phyloP scores from a whole-genome alignment of 2,888 invertebrate genomes.

The Coleophora deauratella region DNA sequence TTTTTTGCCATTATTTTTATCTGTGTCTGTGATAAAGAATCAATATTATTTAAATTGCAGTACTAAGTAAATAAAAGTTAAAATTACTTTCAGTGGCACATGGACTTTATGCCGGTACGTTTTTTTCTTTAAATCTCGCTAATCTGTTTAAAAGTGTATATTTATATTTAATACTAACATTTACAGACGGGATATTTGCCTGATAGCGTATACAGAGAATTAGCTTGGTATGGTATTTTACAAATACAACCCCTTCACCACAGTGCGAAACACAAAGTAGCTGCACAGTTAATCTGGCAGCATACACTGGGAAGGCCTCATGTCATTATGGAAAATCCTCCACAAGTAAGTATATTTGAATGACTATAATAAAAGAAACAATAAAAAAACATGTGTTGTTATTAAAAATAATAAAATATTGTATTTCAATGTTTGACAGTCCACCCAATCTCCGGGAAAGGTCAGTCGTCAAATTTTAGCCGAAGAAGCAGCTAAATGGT shows the following conservation, averaged over 20 bases:
- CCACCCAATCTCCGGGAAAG: slow-evolving; percentile 59
- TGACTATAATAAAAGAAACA: too few relatives aligned
- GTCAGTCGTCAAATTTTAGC: slow-evolving; percentile 60
- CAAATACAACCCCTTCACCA: slow-evolving; percentile 63
- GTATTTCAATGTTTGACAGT: slow-evolving; percentile 31
- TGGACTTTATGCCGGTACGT: slow-evolving; percentile 66
- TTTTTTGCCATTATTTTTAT: too few relatives aligned
- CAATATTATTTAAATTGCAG: background rate
- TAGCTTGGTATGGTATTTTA: slow-evolving; percentile 66
- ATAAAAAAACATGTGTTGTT: too few relatives aligned
- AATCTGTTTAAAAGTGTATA: too few relatives aligned
- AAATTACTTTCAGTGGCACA: slow-evolving; percentile 51
- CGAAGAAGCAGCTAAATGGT: slow-evolving; percentile 67
- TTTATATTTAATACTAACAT: background rate
- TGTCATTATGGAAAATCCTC: slow-evolving; percentile 62
- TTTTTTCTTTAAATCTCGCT: too few relatives aligned
- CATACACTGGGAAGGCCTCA: slow-evolving; percentile 63
- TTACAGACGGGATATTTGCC: slow-evolving; percentile 60
- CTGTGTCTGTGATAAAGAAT: too few relatives aligned
- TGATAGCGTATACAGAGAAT: slow-evolving; percentile 59
- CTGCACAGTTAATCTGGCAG: slow-evolving; percentile 64
- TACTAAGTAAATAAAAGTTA: background rate
- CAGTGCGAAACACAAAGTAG: slow-evolving; percentile 58
- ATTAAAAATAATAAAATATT: too few relatives aligned
- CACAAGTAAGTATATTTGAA: slow-evolving; percentile 36